A percentile compares a stretch with the other conserved stretches of the same genome.
These are phyloP conservation scores for Drosophila nasuta DNA, from an alignment of 1,140 invertebrate genomes.

Conservation along the genomic window DNA sequence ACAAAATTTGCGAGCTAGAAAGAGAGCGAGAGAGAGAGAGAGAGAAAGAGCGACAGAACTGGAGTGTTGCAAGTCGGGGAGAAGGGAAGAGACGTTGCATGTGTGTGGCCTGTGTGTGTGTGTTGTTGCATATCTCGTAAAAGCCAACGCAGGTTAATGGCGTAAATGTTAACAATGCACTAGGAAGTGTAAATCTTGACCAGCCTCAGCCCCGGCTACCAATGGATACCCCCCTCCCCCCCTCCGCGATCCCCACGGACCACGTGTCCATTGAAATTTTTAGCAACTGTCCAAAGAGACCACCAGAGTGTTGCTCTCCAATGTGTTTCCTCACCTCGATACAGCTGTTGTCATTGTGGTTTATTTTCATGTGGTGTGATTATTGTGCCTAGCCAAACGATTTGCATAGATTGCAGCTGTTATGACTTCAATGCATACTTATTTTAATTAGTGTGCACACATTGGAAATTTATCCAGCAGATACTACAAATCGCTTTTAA, in stretches of 20 bases:
- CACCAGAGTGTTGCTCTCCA: conserved; percentile 19
- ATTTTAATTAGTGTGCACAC: background rate
- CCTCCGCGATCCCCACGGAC: background rate
- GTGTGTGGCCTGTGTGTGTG: conserved; percentile 56
- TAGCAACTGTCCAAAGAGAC: conserved; percentile 25
- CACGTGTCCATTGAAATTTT: conserved; percentile 21
- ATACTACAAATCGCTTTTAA: no score
- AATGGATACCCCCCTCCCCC: background rate
- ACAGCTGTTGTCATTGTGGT: conserved; percentile 8
- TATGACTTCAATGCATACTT: background rate
- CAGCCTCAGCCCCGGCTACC: conserved; percentile 21
- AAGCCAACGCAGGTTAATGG: conserved; percentile 81
- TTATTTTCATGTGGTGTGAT: background rate
- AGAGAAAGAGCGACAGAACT: conserved; percentile 7
- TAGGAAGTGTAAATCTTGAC: conserved; percentile 77
- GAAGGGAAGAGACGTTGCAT: background rate
- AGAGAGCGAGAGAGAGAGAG: background rate
- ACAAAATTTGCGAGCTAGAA: conserved; percentile 63
- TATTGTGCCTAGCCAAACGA: background rate
- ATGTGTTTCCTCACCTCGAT: background rate
- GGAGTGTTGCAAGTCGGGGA: conserved; percentile 6
- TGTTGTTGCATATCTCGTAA: conserved; percentile 67
- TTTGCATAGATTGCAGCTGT: background rate
- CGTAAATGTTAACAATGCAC: conserved; percentile 83
- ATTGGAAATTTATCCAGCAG: background rate